phyloP scores from a whole-genome alignment of 2,113 vertebrate species.

The Erythrolamprus reginae region DNA sequence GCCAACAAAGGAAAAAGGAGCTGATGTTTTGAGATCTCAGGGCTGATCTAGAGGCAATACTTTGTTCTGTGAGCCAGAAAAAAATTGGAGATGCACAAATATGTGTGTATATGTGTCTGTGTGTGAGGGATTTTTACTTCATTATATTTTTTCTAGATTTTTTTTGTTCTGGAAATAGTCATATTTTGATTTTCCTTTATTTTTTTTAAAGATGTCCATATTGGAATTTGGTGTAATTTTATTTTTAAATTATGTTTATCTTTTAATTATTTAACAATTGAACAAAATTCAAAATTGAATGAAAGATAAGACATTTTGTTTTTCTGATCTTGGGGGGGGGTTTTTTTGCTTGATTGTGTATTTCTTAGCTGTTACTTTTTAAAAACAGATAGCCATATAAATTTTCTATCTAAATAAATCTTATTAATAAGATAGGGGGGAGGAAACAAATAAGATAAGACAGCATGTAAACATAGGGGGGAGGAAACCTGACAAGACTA shows the following conservation, averaged over 20 bases:
- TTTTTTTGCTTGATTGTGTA: background rate
- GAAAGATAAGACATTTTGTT: background rate
- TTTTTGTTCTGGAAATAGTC: background rate
- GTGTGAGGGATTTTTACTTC: background rate
- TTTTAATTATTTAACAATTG: background rate
- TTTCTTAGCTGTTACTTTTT: background rate
- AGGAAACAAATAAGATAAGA: too few species aligned
- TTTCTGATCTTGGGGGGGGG: background rate
- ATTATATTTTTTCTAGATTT: background rate
- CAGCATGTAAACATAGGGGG: too few species aligned
- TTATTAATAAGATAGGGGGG: background rate
- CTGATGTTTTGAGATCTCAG: slow-evolving; percentile 30
- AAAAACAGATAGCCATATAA: background rate
- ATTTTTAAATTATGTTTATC: background rate
- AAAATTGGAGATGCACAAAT: background rate
- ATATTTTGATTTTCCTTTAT: background rate
- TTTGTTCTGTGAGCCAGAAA: background rate
- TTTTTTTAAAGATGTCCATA: background rate
- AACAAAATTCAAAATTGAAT: background rate
- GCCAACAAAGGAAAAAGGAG: slow-evolving; percentile 39
- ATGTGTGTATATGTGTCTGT: background rate
- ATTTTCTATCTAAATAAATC: background rate
- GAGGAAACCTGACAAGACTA: too few species aligned
- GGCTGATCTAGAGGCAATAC: background rate
- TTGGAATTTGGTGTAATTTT: background rate